Conservation (phyloP, 2,888 invertebrate genomes). For the Synergus itoensis region DNA sequence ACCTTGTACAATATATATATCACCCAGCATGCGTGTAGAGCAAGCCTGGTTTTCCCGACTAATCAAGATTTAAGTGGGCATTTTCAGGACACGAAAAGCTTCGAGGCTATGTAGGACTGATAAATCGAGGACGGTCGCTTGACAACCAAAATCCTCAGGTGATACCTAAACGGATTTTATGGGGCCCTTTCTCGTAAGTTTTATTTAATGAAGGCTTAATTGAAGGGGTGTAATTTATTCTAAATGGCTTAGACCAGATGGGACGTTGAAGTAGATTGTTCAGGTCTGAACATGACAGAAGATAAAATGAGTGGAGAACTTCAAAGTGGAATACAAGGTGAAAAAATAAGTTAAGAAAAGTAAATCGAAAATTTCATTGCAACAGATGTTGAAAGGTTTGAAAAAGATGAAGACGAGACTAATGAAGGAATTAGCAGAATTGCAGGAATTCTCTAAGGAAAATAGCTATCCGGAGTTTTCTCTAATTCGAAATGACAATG, state of each 20-base stretch:
- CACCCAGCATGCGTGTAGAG: constrained; percentile 47
- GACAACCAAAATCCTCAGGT: constrained; percentile 34
- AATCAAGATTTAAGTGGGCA: constrained; percentile 55
- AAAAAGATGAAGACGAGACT: background rate
- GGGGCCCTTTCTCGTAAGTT: background rate
- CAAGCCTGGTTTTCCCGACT: constrained; percentile 47
- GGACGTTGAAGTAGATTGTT: background rate
- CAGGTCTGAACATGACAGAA: too few species aligned
- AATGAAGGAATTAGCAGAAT: background rate
- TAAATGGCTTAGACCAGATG: background rate
- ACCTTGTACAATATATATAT: constrained; percentile 46
- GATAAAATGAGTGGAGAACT: too few species aligned
- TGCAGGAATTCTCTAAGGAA: background rate
- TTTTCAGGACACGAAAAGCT: constrained; percentile 51
- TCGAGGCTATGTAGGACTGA: constrained; percentile 49
- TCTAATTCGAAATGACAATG: constrained; percentile 43
- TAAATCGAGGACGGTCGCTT: constrained; percentile 39
- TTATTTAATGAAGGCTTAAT: background rate
- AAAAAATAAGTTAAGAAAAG: too few species aligned
- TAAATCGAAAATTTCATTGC: too few species aligned
- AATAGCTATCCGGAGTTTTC: constrained; percentile 14
- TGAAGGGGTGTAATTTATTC: background rate
- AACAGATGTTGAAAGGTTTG: too few species aligned
- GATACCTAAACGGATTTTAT: background rate
- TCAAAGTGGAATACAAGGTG: too few species aligned